Evolutionary conservation across 2,113 vertebrate genomes (phyloP), one percentile per base, ranked within the genome.

Genomic region (Diphyllodes magnificus): DNA sequence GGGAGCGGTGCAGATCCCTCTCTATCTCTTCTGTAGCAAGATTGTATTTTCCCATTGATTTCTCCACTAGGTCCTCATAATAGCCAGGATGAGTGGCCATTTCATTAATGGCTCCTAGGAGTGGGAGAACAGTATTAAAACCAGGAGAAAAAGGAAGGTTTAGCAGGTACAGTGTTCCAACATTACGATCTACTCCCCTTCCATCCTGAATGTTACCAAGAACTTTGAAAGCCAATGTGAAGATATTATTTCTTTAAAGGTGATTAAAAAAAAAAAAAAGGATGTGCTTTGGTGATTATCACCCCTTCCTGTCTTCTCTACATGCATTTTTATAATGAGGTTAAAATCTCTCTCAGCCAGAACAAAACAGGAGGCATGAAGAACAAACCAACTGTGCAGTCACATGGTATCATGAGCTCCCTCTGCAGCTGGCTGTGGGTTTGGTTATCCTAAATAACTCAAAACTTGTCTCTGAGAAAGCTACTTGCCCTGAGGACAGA

Each of bases 11-110:
- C 56, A 99, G 97, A 95, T 99, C 99, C 37, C 99, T 96, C 97
- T 99, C 99, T 12, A 99, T 99, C 98, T 99, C 99, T 95, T 99
- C 99, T 0, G 99, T 99, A 40, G 99, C 99, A 50, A 99, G 98
- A 84, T 99, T 99, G 65, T 99, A 99, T 89, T 99, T 99, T 16
- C 99, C 99, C 99, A 99, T 99, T 0, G 99, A 99, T 96, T 98
- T 99, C 96, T 99, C 99, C 95, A 99, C 99, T 35, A 99, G 97
- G 94, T 99, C 99, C 90, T 99, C 99, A 25, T 99, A 99, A 98
- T 99, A 99, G 16, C 99, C 99, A 2, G 99, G 98, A 54, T 99
- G 99, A 33, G 99, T 99, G 92, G 98, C 98, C 98, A 99, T 99
- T 95, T 99, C 99, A 47, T 99, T 99, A 95, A 99, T 98, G 10